Evolutionary conservation across 92 coral and sea anemone genomes (phyloP).

Genomic region (Heliopora coerulea): DNA sequence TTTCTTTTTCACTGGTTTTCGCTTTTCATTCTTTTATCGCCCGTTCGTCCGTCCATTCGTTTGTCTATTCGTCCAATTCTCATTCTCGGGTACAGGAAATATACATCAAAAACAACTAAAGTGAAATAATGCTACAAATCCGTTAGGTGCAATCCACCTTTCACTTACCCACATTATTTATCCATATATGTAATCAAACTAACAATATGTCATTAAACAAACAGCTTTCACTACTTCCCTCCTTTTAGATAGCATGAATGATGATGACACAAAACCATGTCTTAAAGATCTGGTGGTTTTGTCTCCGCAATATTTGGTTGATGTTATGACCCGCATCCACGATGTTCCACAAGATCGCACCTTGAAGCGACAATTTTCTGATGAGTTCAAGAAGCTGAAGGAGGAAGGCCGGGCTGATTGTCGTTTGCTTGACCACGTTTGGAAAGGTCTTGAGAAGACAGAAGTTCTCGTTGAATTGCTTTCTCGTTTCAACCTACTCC

Average conservation of each 20-base stretch:
- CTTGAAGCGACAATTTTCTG: conserved; percentile 44
- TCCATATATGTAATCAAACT: too few species aligned
- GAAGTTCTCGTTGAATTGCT: conserved; percentile 60
- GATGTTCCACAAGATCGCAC: conserved; percentile 39
- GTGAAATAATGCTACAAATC: too few species aligned
- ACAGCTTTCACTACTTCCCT: too few species aligned
- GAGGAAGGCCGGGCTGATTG: conserved; percentile 30
- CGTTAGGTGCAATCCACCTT: too few species aligned
- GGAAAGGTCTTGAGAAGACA: conserved; percentile 38
- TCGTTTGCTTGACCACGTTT: conserved; percentile 31
- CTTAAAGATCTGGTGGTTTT: conserved; percentile 44
- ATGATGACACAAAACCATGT: background rate
- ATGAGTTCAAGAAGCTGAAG: conserved; percentile 38
- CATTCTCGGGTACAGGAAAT: too few species aligned
- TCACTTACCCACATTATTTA: too few species aligned
- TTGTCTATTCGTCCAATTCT: too few species aligned
- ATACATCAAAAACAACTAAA: too few species aligned
- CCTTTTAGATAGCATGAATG: conserved; percentile 24
- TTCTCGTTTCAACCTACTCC: conserved; percentile 56
- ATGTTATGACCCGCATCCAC: conserved; percentile 50
- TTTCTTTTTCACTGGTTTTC: too few species aligned
- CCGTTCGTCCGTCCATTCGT: too few species aligned
- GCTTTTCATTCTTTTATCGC: too few species aligned
- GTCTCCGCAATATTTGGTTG: conserved; percentile 50
- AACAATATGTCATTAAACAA: too few species aligned